Conservation (phyloP, 2,113 vertebrate species). For the Mirounga angustirostris region DNA sequence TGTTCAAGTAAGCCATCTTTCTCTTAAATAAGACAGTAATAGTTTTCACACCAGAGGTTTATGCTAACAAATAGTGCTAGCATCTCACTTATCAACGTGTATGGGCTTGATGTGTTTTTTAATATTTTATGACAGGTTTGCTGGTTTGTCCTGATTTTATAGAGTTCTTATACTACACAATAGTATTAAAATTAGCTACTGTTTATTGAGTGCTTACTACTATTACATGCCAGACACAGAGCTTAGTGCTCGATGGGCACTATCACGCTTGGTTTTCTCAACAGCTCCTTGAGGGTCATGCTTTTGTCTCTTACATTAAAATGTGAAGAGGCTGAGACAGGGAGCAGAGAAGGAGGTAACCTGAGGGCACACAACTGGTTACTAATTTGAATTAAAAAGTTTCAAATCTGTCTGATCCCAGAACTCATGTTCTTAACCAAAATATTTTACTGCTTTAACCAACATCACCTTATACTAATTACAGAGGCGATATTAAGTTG, state of each 20-base stretch:
- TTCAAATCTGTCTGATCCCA: background rate
- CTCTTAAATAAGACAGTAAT: constrained; percentile 32
- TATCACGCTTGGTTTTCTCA: background rate
- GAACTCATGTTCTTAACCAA: background rate
- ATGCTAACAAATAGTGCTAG: background rate
- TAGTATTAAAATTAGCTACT: background rate
- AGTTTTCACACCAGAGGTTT: background rate
- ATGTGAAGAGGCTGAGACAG: background rate
- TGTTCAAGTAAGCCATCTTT: constrained; percentile 6
- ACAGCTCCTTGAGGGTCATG: background rate
- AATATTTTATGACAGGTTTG: background rate
- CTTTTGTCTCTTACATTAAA: background rate
- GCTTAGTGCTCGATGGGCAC: background rate
- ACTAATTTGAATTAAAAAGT: background rate
- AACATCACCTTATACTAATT: background rate
- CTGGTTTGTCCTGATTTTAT: background rate
- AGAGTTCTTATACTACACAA: background rate
- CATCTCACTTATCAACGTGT: background rate
- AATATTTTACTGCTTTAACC: background rate
- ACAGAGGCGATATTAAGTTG: background rate
- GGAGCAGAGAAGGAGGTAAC: background rate
- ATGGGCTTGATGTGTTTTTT: background rate
- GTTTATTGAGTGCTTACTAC: background rate
- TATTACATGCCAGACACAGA: background rate
- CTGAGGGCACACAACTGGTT: background rate